Conservation (phyloP, 2,113 vertebrate species). For the Ginglymostoma cirratum region DNA sequence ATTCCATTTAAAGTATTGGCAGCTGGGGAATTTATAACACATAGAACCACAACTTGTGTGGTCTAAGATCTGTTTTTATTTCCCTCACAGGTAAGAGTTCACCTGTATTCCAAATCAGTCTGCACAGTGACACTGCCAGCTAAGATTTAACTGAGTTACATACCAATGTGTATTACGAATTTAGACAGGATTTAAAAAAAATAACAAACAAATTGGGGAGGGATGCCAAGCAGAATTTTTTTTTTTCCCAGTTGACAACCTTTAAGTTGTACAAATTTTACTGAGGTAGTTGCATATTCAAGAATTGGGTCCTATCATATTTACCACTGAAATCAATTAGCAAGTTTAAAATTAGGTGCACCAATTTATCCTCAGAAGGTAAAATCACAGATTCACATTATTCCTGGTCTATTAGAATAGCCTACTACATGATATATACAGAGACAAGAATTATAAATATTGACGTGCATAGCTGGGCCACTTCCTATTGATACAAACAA, state of each 20-base stretch:
- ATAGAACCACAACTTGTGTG: not conserved
- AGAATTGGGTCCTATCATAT: not conserved
- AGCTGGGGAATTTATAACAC: not conserved
- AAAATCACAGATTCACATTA: not conserved
- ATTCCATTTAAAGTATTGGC: not conserved
- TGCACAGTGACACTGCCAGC: not conserved
- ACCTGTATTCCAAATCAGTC: constrained; percentile 21
- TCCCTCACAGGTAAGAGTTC: not conserved
- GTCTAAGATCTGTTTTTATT: not conserved
- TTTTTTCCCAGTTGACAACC: not conserved
- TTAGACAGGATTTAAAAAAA: not conserved
- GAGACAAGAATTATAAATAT: not conserved
- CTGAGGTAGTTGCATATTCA: not conserved
- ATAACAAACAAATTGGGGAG: not conserved
- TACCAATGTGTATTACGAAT: not conserved
- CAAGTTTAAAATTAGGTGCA: not conserved
- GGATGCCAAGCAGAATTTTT: not conserved
- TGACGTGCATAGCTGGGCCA: not conserved
- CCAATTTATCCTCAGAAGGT: not conserved
- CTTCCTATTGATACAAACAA: constrained; percentile 24
- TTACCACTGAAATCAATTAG: not conserved
- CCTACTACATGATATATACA: not conserved
- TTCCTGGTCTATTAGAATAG: not conserved
- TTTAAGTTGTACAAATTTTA: not conserved
- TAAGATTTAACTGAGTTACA: not conserved